Evolutionary conservation across 2,113 vertebrate genomes (phyloP), one percentile per base, ranked within the genome.

Genomic region (Melanerpes formicivorus): DNA sequence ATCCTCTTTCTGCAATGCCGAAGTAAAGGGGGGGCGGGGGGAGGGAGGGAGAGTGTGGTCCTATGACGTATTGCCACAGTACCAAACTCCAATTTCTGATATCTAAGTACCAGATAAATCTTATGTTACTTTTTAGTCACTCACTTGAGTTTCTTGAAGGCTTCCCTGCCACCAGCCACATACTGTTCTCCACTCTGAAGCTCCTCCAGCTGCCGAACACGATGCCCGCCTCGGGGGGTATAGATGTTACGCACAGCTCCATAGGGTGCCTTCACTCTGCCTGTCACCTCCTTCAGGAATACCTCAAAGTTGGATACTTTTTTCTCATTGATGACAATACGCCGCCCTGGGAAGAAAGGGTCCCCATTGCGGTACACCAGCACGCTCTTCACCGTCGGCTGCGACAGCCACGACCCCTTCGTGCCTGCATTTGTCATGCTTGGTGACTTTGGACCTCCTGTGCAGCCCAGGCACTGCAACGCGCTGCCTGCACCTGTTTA

Each of bases 91-190:
- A 67, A 22, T 40, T 1, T 30, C 23, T 56, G 56, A 26, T 27
- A 27, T 3, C 44, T 2, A n/a, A 27, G 13, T 13, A 69, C 60
- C 11, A 1, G 6, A 18, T 7, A 42, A 63, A 79, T 26, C 34
- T 80, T 30, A 54, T 0, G 3, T 44, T 55, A 56, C n/a, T 69
- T 91, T 77, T 32, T 55, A 67, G 63, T 10, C 76, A 98, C 99
- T 99, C 97, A 99, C 99, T 99, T 98, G 67, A 99, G 96, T 86
- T 98, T 99, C 95, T 99, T 99, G 97, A 99, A 99, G 86, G 96
- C 98, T 94, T 99, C 99, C 90, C 90, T 97, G 75, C 99, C 99
- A 15, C 98, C 99, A 14, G 99, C 99, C 77, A 99, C 99, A 70
- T 99, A 99, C 90, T 98, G 98, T 96, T 99, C 98, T n/a, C 99